Base-by-base conservation (phyloP, 2,113 vertebrate genomes). In the Spea bombifrons region DNA sequence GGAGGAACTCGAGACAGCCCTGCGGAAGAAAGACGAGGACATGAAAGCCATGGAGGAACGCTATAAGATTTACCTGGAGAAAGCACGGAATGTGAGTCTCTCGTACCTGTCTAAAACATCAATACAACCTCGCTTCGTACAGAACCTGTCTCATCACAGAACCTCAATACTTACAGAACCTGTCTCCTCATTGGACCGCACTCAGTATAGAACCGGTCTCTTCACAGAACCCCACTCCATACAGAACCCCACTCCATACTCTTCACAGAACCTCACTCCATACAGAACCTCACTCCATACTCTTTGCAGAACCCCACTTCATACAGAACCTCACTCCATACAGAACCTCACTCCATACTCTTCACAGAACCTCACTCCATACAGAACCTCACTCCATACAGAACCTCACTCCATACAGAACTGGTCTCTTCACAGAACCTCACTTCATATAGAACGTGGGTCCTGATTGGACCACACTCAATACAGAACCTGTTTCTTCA, bases 11-110 rank as follows among this genome's bases (percentile, higher is more conserved):
- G 94, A 94, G 87, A 93, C 94, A 52, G 95, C 96, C 80, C 91
- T 99, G 82, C 94, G 93, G 82, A 99, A 99, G 89, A 99, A 99
- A 81, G 97, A 99, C 71, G 97, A 99, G 10, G 97, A 99, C 89
- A 99, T 99, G 97, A 93, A 92, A 87, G 95, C 96, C 7, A 99
- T 99, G 97, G 97, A 99, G 82, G 96, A 99, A 82, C 91, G 97
- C 85, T 99, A 99, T 9, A 99, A 99, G 87, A 95, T 96, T 94
- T 99, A 99, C 85, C 90, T 99, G 84, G 97, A 98, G 84, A 99
- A 99, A 89, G 97, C 97, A 84, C 95, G 96, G 83, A 96, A 95
- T 82, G 97, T 99, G 87, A 94, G 95, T 92, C 4, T 59, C 8
- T 13, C 10, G 50, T 8, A 30, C 30, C 10, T 52, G 6, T 7